Evolutionary conservation across 2,888 invertebrate species (phyloP).

Genomic region (Asteroscopus sphinx): DNA sequence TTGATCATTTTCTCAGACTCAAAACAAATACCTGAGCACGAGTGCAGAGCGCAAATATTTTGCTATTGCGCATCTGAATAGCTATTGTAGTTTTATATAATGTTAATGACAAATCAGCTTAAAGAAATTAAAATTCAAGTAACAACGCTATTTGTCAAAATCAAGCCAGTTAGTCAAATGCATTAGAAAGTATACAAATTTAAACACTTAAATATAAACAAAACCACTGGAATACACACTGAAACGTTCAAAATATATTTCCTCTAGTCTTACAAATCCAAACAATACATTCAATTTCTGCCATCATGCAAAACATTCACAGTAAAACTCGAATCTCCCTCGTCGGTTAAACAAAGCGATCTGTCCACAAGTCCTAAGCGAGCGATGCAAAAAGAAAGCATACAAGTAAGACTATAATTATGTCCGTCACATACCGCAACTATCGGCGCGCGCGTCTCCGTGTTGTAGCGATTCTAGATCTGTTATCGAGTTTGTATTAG

Average conservation of each 20-base stretch:
- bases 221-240: too few species aligned
- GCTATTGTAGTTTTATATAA: too few species aligned
- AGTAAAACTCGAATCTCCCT: slow-evolving; percentile 8
- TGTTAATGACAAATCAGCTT: too few species aligned
- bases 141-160: too few species aligned
- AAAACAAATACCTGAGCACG: too few species aligned
- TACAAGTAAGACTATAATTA: slow-evolving; percentile 61
- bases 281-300: not conserved
- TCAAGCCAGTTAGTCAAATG: too few species aligned
- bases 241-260: not conserved
- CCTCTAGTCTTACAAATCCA: not conserved
- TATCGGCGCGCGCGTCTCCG: slow-evolving; percentile 55
- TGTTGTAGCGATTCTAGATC: slow-evolving; percentile 47
- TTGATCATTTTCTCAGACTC: too few species aligned
- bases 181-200: too few species aligned
- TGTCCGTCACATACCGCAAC: slow-evolving; percentile 64
- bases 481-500: slow-evolving; percentile 49
- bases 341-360: slow-evolving; percentile 28
- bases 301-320: not conserved
- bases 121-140: too few species aligned
- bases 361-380: slow-evolving; percentile 45
- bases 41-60: too few species aligned
- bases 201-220: too few species aligned
- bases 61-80: too few species aligned
- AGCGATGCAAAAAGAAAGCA: slow-evolving; percentile 69